These are phyloP conservation scores for Chorisops tibialis DNA, from an alignment of 2,888 invertebrate genomes.

Conservation along the genomic window DNA sequence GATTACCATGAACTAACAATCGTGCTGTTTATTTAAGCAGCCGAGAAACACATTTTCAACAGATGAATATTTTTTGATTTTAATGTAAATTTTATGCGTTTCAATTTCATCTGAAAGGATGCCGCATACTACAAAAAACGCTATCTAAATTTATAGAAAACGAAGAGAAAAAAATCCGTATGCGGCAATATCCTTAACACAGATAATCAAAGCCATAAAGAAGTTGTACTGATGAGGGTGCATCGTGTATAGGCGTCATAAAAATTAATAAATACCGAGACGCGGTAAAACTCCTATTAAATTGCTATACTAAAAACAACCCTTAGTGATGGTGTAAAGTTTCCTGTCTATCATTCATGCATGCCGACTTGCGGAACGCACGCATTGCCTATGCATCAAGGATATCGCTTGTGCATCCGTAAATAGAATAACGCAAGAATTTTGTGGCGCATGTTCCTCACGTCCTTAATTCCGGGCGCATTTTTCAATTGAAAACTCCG, in stretches of 20 bases:
- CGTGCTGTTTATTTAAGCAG: slow-evolving; percentile 2
- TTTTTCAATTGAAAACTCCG: not conserved
- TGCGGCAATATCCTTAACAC: slow-evolving; percentile 1
- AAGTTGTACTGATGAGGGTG: slow-evolving; percentile 13
- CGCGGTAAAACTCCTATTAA: slow-evolving; percentile 1
- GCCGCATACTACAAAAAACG: not conserved
- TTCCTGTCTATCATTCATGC: not conserved
- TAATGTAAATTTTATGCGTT: not conserved
- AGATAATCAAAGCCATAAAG: slow-evolving; percentile 17
- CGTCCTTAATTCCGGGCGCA: not conserved
- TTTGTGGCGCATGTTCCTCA: not conserved
- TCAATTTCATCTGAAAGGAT: not conserved
- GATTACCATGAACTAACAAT: slow-evolving; percentile 8
- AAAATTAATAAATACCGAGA: slow-evolving; percentile 17
- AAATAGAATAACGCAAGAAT: not conserved
- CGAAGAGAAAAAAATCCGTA: not conserved
- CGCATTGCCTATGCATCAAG: not conserved
- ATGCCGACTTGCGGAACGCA: not conserved
- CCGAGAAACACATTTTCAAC: slow-evolving; percentile 16
- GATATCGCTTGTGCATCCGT: not conserved
- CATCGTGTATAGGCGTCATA: slow-evolving; percentile 7
- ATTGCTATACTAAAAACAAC: slow-evolving; percentile 15
- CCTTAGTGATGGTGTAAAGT: slow-evolving; percentile 5
- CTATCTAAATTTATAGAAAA: not conserved
- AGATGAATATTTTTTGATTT: slow-evolving; percentile 13